These are phyloP conservation scores for Euwallacea similis DNA, from an alignment of 1,140 invertebrate genomes.

Conservation along the genomic window DNA sequence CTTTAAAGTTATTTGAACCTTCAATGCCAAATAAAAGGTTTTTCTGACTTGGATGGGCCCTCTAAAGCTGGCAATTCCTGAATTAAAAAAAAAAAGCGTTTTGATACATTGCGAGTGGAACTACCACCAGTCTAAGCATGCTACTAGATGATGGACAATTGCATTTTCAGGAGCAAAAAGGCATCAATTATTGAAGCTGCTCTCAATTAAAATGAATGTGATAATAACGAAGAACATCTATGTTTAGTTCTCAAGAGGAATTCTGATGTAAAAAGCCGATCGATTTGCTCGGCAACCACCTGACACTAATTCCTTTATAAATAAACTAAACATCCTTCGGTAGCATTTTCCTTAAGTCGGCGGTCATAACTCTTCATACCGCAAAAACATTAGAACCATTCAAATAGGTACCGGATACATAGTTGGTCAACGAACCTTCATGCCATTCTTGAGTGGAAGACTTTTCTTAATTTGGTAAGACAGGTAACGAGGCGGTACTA, in stretches of 20 bases:
- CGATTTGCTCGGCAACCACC: not conserved
- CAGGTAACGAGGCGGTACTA: conserved; percentile 20
- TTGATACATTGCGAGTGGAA: too few species aligned
- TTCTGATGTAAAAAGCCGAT: not conserved
- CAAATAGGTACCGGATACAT: conserved; percentile 8
- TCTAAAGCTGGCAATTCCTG: too few species aligned
- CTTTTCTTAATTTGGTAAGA: conserved; percentile 35
- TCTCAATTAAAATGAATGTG: too few species aligned
- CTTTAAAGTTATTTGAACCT: too few species aligned
- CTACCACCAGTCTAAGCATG: too few species aligned
- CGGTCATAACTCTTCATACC: not conserved
- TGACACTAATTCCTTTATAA: not conserved
- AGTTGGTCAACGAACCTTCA: conserved; percentile 25
- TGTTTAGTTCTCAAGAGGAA: not conserved
- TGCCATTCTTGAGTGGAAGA: conserved; percentile 16
- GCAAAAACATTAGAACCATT: conserved; percentile 3
- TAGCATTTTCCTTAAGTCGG: not conserved
- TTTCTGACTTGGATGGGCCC: too few species aligned
- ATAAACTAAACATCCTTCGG: conserved; percentile 2
- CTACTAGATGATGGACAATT: too few species aligned
- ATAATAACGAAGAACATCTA: too few species aligned
- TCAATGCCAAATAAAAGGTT: too few species aligned
- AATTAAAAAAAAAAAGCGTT: too few species aligned
- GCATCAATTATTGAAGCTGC: too few species aligned
- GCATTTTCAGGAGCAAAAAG: too few species aligned